Conservation (phyloP, 2,797 vertebrate genomes). For the Leucoraja ocellata region DNA sequence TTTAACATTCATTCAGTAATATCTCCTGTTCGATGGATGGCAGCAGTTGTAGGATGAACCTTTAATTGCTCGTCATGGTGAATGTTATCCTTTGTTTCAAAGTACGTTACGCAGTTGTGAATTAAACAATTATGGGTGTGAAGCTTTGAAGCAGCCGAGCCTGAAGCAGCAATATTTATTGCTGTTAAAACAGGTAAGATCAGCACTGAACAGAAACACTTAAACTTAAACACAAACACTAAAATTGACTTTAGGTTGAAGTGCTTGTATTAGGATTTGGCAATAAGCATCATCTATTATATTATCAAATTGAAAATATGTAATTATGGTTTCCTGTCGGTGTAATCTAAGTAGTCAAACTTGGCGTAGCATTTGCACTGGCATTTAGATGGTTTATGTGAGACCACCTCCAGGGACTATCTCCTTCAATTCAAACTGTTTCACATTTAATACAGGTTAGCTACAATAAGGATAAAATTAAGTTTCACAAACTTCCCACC, state of each 20-base stretch:
- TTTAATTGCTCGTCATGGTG: constrained; percentile 43
- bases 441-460: neutral
- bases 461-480: neutral
- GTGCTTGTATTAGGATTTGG: neutral
- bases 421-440: neutral
- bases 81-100: constrained; percentile 50
- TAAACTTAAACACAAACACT: no score
- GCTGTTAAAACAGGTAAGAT: neutral
- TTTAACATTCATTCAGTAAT: neutral
- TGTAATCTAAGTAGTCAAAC: neutral
- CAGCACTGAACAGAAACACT: neutral
- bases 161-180: neutral
- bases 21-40: neutral
- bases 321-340: neutral
- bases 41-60: constrained; percentile 46
- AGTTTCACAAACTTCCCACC: neutral
- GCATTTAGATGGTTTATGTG: neutral
- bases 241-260: neutral
- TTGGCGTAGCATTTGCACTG: neutral
- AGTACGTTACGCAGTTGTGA: constrained; percentile 37
- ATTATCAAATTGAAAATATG: neutral
- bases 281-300: neutral
- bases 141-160: constrained; percentile 40
- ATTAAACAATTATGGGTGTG: constrained; percentile 47
- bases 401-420: neutral